Evolutionary conservation across 2,888 invertebrate genomes (phyloP).

Genomic region (Rhodophaea formosa): DNA sequence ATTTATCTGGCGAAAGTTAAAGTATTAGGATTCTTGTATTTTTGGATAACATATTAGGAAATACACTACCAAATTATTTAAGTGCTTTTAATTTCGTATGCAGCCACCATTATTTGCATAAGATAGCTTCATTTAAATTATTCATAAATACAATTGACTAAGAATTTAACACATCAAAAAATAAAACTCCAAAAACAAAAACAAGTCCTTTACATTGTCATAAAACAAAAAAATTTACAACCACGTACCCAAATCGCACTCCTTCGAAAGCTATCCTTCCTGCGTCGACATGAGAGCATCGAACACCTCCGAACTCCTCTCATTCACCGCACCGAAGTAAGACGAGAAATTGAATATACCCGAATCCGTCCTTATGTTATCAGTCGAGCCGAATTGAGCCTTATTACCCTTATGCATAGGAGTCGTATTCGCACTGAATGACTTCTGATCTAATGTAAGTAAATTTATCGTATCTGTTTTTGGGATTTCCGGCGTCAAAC

Average conservation of each 20-base stretch:
- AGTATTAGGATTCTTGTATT: no score
- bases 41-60: no score
- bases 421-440: conserved; percentile 66
- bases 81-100: no score
- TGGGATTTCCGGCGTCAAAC: conserved; percentile 24
- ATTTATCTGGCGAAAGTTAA: no score
- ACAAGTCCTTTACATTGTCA: not conserved
- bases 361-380: conserved; percentile 61
- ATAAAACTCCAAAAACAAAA: not conserved
- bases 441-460: conserved; percentile 49
- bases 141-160: not conserved
- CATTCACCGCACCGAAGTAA: conserved; percentile 82
- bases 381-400: conserved; percentile 69
- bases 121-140: not conserved
- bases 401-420: conserved; percentile 66
- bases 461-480: conserved; percentile 22
- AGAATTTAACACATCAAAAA: not conserved
- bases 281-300: conserved; percentile 64
- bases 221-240: conserved; percentile 34
- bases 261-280: conserved; percentile 61
- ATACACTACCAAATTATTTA: no score
- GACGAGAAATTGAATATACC: conserved; percentile 83
- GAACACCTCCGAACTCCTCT: conserved; percentile 84
- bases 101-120: not conserved
- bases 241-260: conserved; percentile 64